Evolutionary conservation across 2,888 invertebrate genomes (phyloP), one percentile per base, ranked within the genome.

Genomic region (Agriotes lineatus): DNA sequence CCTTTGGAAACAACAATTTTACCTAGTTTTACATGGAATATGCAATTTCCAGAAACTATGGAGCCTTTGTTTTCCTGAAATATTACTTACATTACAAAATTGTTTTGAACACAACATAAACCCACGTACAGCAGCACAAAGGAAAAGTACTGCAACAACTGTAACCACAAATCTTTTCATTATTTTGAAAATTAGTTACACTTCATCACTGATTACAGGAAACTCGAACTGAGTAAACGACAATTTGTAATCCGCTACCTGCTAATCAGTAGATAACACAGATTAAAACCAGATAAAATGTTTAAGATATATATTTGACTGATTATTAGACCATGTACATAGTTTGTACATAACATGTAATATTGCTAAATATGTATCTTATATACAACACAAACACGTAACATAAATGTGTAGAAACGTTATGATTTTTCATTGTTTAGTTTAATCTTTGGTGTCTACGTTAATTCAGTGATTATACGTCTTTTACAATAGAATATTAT

Each of bases 301-400:
- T 33, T 61, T 50, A 9, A 61, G 50, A 50, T 61, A 50, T 57
- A 57, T 64, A 72, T 72, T 70, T 72, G 60, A 68, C 68, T 69
- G 70, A 69, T 67, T 70, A 67, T 67, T 70, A 70, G 69, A 67
- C 67, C 72, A 72, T 72, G 72, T 72, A 72, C 72, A 72, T 61
- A 61, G 54, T 69, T 70, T 67, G 69, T 54, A 70, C 67, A 72
- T 61, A 64, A 69, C 69, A 70, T 20, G 44, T 64, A 67, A 67
- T 72, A 72, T 70, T 70, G 69, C 72, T 72, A 70, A 61, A 70
- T 70, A 70, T 59, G 50, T 66, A 33, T 70, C 44, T 69, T 72
- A 72, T 72, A 72, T 72, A 70, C 69, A 70, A 65, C 33, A 52
- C 50, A 63, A 57, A 69, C 61, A 67, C 9, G 5, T 22, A 66